A percentile compares a stretch with the other conserved stretches of the same genome.
Evolutionary conservation across 2,797 vertebrate genomes (phyloP).

Genomic region (Etheostoma perlongum): DNA sequence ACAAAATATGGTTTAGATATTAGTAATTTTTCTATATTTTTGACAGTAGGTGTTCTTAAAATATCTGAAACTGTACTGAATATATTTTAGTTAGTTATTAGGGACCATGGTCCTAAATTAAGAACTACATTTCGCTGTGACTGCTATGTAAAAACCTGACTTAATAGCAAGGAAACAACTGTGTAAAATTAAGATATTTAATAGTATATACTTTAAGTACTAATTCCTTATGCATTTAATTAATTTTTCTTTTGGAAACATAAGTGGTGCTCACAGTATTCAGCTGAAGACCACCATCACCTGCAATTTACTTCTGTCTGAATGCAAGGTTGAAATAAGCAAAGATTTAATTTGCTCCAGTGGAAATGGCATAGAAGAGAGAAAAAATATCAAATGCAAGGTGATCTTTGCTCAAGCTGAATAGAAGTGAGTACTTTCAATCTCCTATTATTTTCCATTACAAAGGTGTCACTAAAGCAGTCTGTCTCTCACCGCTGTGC

Average conservation of each 20-base stretch:
- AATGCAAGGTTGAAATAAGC: slow-evolving; percentile 36
- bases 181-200: slow-evolving; percentile 8
- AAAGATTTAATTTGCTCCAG: slow-evolving; percentile 40
- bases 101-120: background rate
- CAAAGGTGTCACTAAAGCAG: slow-evolving; percentile 29
- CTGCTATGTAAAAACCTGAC: background rate
- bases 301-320: slow-evolving; percentile 52
- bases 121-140: background rate
- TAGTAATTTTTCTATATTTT: background rate
- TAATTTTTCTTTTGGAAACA: slow-evolving; percentile 31
- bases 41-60: background rate
- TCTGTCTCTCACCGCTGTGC: background rate
- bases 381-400: slow-evolving; percentile 18
- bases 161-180: background rate
- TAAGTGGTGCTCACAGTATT: slow-evolving; percentile 42
- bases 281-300: slow-evolving; percentile 39
- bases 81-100: background rate
- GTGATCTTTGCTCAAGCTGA: slow-evolving; percentile 31
- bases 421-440: slow-evolving; percentile 54
- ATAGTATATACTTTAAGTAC: background rate
- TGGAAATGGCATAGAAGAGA: slow-evolving; percentile 16
- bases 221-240: slow-evolving; percentile 32
- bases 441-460: slow-evolving; percentile 56
- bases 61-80: background rate
- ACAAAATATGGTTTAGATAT: background rate